Conservation (phyloP, 2,797 vertebrate species). For the Hippopotamyrus pictus region DNA sequence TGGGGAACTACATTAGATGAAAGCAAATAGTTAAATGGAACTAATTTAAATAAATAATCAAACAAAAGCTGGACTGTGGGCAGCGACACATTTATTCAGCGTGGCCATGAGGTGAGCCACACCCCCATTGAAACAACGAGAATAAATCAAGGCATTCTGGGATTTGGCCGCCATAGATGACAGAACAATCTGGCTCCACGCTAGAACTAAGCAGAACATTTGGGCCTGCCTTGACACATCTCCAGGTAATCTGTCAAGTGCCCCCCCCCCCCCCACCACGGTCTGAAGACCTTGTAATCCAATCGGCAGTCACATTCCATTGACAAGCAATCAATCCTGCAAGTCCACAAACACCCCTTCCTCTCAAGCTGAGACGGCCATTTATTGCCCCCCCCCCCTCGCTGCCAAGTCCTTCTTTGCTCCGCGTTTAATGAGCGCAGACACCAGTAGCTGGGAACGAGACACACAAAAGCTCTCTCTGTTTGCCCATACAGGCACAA, state of each 20-base stretch:
- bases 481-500: slow-evolving; percentile 5
- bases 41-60: slow-evolving; percentile 14
- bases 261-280: background rate
- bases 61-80: background rate
- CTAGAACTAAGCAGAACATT: slow-evolving; percentile 11
- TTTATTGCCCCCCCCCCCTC: background rate
- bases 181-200: background rate
- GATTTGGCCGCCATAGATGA: background rate
- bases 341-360: background rate
- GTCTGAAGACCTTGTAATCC: slow-evolving; percentile 12
- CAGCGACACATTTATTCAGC: background rate
- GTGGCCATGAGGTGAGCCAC: background rate
- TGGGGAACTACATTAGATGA: background rate
- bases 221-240: slow-evolving; percentile 15
- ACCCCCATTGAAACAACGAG: background rate
- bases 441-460: background rate
- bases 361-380: background rate
- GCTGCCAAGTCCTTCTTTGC: background rate
- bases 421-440: slow-evolving; percentile 9
- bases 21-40: background rate
- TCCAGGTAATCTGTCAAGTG: slow-evolving; percentile 10
- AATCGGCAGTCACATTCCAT: slow-evolving; percentile 22
- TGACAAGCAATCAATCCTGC: slow-evolving; percentile 23
- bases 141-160: background rate
- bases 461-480: slow-evolving; percentile 21